Evolutionary conservation across 2,113 vertebrate genomes (phyloP).

Genomic region (Canis aureus): DNA sequence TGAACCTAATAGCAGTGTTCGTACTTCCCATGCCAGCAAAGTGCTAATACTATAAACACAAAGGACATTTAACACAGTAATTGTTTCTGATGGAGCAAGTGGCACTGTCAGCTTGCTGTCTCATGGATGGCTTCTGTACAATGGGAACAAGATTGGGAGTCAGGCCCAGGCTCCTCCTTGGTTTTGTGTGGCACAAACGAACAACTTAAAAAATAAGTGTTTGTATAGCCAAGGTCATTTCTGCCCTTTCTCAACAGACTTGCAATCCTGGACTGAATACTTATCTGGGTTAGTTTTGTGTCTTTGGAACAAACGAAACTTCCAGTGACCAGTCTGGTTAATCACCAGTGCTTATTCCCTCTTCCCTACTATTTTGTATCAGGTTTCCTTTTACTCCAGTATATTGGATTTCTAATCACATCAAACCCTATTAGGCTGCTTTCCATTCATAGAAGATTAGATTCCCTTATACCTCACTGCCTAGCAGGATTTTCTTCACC

Average conservation of each 20-base stretch:
- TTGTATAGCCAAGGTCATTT: conserved; percentile 64
- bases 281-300: conserved; percentile 69
- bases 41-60: neutral
- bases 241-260: conserved; percentile 55
- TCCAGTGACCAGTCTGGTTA: conserved; percentile 68
- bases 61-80: conserved; percentile 61
- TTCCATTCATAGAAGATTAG: conserved; percentile 81
- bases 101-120: neutral
- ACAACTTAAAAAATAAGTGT: conserved; percentile 52
- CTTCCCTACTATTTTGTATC: conserved; percentile 59
- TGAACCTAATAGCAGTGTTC: neutral
- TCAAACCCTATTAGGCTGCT: conserved; percentile 65
- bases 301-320: conserved; percentile 66
- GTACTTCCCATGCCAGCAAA: conserved; percentile 31
- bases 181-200: conserved; percentile 64
- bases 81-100: conserved; percentile 49
- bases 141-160: conserved; percentile 55
- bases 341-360: conserved; percentile 64
- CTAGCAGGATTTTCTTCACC: conserved; percentile 73
- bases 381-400: conserved; percentile 73
- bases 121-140: conserved; percentile 23
- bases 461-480: conserved; percentile 74
- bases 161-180: conserved; percentile 27
- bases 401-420: conserved; percentile 79
- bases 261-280: conserved; percentile 56